Conservation (phyloP, 2,888 invertebrate species). For the Agrilus biguttatus region DNA sequence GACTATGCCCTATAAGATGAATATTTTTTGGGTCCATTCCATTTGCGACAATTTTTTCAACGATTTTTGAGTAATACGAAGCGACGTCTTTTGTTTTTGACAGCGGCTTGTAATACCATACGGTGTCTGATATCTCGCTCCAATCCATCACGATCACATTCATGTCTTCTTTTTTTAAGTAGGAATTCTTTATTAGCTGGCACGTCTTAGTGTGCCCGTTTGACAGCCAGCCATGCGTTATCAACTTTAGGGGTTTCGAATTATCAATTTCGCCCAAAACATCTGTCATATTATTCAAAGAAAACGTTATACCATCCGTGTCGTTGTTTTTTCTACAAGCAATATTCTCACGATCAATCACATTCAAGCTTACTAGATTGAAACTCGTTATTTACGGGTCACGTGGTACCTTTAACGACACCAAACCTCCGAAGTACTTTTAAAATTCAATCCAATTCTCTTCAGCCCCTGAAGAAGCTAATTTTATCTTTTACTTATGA, state of each 20-base stretch:
- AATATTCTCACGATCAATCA: no score
- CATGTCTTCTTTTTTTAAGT: constrained; percentile 30
- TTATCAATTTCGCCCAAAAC: no score
- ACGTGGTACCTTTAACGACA: no score
- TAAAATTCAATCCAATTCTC: no score
- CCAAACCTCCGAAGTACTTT: no score
- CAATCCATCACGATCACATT: constrained; percentile 33
- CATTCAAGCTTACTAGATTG: no score
- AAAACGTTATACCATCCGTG: constrained; percentile 1
- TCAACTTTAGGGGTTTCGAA: constrained; percentile 20
- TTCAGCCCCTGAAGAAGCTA: no score
- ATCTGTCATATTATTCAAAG: constrained; percentile 15
- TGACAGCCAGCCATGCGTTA: constrained; percentile 41
- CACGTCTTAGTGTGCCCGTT: constrained; percentile 29
- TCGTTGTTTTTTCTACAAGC: background rate
- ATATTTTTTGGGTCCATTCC: constrained; percentile 27
- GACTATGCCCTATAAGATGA: constrained; percentile 44
- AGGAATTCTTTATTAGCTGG: constrained; percentile 32
- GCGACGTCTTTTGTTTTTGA: constrained; percentile 34
- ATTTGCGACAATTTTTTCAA: constrained; percentile 25
- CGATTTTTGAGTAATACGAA: constrained; percentile 33
- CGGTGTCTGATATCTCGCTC: constrained; percentile 16
- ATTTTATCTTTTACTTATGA: no score
- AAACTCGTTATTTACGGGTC: no score
- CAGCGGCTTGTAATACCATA: constrained; percentile 23